Percentiles rank a stretch among this genome's conserved stretches.
Evolutionary conservation across 2,888 invertebrate species (phyloP).

Genomic region (Opisthograptis luteolata): DNA sequence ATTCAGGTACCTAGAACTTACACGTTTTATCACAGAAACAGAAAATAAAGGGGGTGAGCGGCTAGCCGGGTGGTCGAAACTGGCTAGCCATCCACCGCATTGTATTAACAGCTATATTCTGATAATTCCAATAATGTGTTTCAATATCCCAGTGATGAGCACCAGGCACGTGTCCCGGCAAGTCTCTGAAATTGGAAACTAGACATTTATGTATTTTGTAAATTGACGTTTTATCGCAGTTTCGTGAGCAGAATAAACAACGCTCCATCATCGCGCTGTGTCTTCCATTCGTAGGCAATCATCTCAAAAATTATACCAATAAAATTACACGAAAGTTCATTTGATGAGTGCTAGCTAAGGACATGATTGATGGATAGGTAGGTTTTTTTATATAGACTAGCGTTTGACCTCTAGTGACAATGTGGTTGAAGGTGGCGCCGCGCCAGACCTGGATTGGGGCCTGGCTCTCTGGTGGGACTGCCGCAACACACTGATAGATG

Average conservation of each 20-base stretch:
- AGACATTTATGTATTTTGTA: constrained; percentile 19
- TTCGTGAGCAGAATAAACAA: constrained; percentile 27
- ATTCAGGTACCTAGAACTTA: too few relatives aligned
- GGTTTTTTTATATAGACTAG: too few relatives aligned
- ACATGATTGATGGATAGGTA: constrained; percentile 16
- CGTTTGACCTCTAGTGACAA: too few relatives aligned
- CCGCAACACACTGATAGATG: too few relatives aligned
- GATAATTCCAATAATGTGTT: constrained; percentile 11
- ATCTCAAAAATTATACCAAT: constrained; percentile 17
- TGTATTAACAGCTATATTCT: not conserved
- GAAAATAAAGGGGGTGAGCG: too few relatives aligned
- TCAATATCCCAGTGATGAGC: constrained; percentile 18
- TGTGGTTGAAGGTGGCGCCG: too few relatives aligned
- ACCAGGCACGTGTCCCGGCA: constrained; percentile 11
- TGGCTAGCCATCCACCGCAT: too few relatives aligned
- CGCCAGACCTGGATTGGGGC: too few relatives aligned
- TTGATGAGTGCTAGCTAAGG: constrained; percentile 7
- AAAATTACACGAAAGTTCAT: constrained; percentile 11
- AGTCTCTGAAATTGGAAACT: constrained; percentile 9
- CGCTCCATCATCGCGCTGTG: constrained; percentile 20
- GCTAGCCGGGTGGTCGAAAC: too few relatives aligned
- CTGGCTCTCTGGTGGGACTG: too few relatives aligned
- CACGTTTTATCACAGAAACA: too few relatives aligned
- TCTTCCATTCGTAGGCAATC: constrained; percentile 26
- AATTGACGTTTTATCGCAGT: constrained; percentile 28